phyloP scores from a whole-genome alignment of 2,888 invertebrate genomes.

The Synergus gifuensis region DNA sequence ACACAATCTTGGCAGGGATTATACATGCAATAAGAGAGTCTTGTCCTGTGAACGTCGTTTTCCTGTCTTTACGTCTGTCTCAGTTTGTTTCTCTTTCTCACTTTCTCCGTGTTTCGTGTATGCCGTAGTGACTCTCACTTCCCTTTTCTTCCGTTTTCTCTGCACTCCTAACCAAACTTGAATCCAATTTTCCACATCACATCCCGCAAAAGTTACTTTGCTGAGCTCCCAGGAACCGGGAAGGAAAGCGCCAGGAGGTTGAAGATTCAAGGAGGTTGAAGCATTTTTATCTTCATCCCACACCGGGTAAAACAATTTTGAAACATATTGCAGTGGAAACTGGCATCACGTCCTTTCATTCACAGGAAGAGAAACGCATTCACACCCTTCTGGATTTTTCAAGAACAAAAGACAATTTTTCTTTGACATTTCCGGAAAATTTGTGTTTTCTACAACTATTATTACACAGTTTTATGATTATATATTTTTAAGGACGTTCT shows the following conservation, averaged over 20 bases:
- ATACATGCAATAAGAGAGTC: conserved; percentile 31
- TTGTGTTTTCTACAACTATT: background rate
- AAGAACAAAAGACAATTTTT: background rate
- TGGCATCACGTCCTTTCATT: conserved; percentile 52
- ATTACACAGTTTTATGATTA: too few species aligned
- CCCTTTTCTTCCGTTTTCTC: conserved; percentile 43
- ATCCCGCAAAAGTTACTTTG: conserved; percentile 73
- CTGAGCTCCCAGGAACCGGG: conserved; percentile 47
- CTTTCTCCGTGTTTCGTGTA: conserved; percentile 38
- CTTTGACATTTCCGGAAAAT: background rate
- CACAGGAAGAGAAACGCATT: conserved; percentile 67
- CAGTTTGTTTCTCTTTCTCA: conserved; percentile 42
- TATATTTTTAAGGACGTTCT: too few species aligned
- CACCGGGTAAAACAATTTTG: conserved; percentile 71
- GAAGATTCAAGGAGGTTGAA: conserved; percentile 46
- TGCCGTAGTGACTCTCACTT: background rate
- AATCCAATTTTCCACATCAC: conserved; percentile 74
- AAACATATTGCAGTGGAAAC: conserved; percentile 69
- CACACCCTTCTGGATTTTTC: conserved; percentile 42
- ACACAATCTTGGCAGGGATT: conserved; percentile 16
- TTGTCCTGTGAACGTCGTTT: conserved; percentile 37
- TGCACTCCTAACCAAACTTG: conserved; percentile 67
- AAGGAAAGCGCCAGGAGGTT: conserved; percentile 45
- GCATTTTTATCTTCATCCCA: conserved; percentile 64
- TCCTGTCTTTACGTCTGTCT: conserved; percentile 22